phyloP scores from a whole-genome alignment of 2,888 invertebrate genomes.

The Scrobipalpa atriplicella region DNA sequence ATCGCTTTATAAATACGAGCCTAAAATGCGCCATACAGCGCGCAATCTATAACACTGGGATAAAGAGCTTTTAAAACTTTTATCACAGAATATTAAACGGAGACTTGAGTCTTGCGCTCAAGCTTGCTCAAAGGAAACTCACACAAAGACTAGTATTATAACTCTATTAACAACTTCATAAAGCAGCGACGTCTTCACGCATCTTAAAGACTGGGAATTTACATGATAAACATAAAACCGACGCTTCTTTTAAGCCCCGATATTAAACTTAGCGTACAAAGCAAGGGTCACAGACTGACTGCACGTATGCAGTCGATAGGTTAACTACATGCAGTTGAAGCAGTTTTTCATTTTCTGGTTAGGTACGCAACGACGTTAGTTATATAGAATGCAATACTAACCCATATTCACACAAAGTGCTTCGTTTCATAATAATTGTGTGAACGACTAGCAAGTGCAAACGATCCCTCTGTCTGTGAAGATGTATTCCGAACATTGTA shows the following conservation, averaged over 20 bases:
- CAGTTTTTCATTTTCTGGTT: too few relatives aligned
- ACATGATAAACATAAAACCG: conserved; percentile 10
- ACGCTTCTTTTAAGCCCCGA: conserved; percentile 23
- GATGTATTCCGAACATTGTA: too few relatives aligned
- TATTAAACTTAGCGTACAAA: not conserved
- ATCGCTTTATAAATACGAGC: too few relatives aligned
- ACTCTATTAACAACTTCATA: conserved; percentile 16
- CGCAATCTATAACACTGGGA: not conserved
- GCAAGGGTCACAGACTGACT: too few relatives aligned
- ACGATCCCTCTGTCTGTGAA: too few relatives aligned
- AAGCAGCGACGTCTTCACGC: conserved; percentile 14
- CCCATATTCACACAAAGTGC: too few relatives aligned
- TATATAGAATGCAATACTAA: too few relatives aligned
- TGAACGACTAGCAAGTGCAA: too few relatives aligned
- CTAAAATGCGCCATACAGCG: not conserved
- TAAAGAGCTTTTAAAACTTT: conserved; percentile 8
- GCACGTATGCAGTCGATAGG: too few relatives aligned
- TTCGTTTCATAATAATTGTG: too few relatives aligned
- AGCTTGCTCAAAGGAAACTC: conserved; percentile 18
- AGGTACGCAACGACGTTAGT: too few relatives aligned
- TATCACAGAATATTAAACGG: conserved; percentile 9
- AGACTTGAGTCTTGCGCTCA: not conserved
- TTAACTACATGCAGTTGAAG: too few relatives aligned
- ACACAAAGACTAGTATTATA: conserved; percentile 16
- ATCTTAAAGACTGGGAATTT: conserved; percentile 11